These are phyloP conservation scores for Poecile montanus DNA, from an alignment of 2,797 vertebrate genomes.

Conservation along the genomic window DNA sequence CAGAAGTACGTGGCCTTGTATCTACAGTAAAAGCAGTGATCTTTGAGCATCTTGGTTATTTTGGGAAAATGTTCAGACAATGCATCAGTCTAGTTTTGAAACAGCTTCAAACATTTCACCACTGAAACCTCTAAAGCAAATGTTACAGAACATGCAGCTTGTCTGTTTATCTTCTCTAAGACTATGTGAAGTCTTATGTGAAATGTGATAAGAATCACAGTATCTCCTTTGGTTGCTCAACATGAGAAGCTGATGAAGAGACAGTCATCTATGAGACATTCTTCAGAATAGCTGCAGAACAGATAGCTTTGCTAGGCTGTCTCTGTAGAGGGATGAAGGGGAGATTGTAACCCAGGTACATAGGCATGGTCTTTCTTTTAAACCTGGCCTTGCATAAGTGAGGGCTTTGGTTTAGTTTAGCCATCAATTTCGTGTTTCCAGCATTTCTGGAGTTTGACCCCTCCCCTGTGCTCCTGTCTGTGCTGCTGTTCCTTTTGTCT, in stretches of 20 bases:
- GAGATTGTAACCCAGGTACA: neutral
- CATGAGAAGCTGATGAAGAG: conserved; percentile 53
- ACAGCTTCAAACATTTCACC: conserved; percentile 37
- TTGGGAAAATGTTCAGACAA: conserved; percentile 39
- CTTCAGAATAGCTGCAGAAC: conserved; percentile 41
- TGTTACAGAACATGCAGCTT: conserved; percentile 42
- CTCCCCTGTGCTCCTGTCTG: accelerated
- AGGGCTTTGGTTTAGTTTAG: neutral
- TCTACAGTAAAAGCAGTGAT: neutral
- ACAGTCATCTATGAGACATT: conserved; percentile 42
- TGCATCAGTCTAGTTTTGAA: conserved; percentile 52
- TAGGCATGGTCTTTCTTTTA: neutral
- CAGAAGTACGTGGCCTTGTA: neutral
- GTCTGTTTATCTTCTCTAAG: conserved; percentile 45
- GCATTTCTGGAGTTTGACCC: neutral
- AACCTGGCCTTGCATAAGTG: neutral
- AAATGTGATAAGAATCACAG: conserved; percentile 56
- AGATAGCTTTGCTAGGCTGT: conserved; percentile 6
- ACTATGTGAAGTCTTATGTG: conserved; percentile 39
- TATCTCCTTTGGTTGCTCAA: conserved; percentile 52
- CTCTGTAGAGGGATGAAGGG: neutral
- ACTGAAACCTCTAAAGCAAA: conserved; percentile 50
- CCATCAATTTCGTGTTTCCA: neutral
- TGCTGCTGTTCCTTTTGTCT: neutral
- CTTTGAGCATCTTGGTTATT: conserved; percentile 28